These are phyloP conservation scores for Apamea anceps DNA, from an alignment of 2,888 invertebrate genomes.

Conservation along the genomic window DNA sequence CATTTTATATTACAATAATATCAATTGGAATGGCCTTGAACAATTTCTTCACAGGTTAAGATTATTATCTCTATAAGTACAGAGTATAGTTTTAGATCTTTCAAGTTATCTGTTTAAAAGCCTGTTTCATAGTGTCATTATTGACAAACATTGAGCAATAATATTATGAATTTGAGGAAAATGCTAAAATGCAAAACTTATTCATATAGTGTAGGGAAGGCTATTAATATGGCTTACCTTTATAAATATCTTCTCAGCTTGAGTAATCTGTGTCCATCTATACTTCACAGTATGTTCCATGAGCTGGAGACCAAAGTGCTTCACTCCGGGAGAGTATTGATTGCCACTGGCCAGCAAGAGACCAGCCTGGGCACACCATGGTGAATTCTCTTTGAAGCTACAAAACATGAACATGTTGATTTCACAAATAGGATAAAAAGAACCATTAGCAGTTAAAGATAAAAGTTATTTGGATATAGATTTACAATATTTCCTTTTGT, in stretches of 20 bases:
- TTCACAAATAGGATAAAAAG: background rate
- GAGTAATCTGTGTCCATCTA: constrained; percentile 96
- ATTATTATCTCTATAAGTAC: background rate
- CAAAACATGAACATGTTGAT: constrained; percentile 48
- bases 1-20: background rate
- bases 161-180: constrained; percentile 17
- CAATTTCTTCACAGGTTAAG: background rate
- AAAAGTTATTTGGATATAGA: background rate
- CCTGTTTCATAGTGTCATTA: background rate
- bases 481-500: background rate
- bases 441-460: background rate
- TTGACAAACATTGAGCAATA: constrained; percentile 39
- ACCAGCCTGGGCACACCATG: constrained; percentile 96
- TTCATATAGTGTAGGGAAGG: too few relatives aligned
- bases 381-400: constrained; percentile 96
- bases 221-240: constrained; percentile 91
- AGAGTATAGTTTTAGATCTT: background rate
- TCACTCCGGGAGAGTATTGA: constrained; percentile 94
- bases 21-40: background rate
- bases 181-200: constrained; percentile 2
- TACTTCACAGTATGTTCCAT: constrained; percentile 98
- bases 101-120: background rate
- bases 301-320: constrained; percentile 97
- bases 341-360: constrained; percentile 94
- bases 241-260: constrained; percentile 96